Base-by-base conservation (phyloP, 2,888 invertebrate species). In the Drosophila rubida region DNA sequence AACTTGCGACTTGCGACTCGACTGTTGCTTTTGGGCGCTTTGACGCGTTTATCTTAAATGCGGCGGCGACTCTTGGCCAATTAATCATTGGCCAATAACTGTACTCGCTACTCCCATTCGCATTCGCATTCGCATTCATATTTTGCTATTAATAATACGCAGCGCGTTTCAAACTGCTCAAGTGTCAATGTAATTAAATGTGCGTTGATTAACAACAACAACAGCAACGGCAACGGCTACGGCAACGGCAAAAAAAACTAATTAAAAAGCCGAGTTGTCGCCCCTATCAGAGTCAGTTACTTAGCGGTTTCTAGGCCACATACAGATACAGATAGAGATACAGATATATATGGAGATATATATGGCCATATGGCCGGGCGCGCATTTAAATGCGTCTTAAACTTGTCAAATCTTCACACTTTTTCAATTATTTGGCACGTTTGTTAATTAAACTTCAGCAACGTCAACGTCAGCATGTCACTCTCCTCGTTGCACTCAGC, bases 401-500 rank as follows among this genome's bases (percentile, higher is more conserved):
- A 90, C 89, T 90, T 90, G 90, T 90, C 90, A 90, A 90, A 89
- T 89, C 80, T 89, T 89, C 90, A 90, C 89, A 90, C 90, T 81
- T 89, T 89, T 90, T 85, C 87, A 89, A 89, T 84, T 89, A 89
- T 90, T 89, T 89, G 90, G 90, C 90, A 90, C 85, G 80, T 85
- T 78, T 80, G 78, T 89, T 90, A 90, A 90, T 90, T 90, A 90
- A 90, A 90, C 90, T 90, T 90, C 89, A 89, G 77, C 78, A 75
- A 78, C 78, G 80, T 80, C 84, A 78, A 71, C 66, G 67, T 78
- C 76, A 84, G 63, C 48, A 39, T 79, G 75, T 74, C 73, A 66
- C 45, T 75, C n/a, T 32, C 5, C 76, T 60, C 71, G 75, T 41
- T 55, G 54, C 41, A 53, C 53, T 51, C 41, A 22, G 51, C 27